These are phyloP conservation scores for Eriosoma lanigerum DNA, from an alignment of 1,140 invertebrate genomes.

Conservation along the genomic window DNA sequence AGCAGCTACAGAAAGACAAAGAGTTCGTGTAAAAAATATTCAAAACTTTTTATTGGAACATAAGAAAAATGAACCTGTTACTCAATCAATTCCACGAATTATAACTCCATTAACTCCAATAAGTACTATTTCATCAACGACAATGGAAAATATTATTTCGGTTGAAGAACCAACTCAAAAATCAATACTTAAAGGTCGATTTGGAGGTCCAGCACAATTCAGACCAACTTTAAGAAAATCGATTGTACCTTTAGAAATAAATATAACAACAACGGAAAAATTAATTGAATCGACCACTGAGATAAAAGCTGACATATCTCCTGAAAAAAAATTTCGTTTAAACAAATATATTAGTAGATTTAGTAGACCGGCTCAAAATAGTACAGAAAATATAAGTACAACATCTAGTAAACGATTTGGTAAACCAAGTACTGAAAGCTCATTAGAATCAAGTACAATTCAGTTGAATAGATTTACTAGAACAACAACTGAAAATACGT, in stretches of 20 bases:
- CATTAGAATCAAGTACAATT: neutral
- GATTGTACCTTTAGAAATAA: neutral
- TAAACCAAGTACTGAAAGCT: neutral
- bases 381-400: conserved; percentile 5
- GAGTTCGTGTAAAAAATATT: conserved; percentile 54
- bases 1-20: conserved; percentile 55
- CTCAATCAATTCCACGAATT: neutral
- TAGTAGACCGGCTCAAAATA: neutral
- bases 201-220: neutral
- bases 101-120: neutral
- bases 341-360: conserved; percentile 30
- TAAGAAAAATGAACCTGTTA: conserved; percentile 25
- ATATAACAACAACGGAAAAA: neutral
- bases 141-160: neutral
- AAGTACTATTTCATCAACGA: neutral
- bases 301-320: neutral
- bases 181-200: conserved; percentile 37
- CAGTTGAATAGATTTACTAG: neutral
- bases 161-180: conserved; percentile 2
- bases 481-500: neutral
- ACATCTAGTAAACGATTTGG: neutral
- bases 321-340: conserved; percentile 17
- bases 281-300: neutral
- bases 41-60: conserved; percentile 54
- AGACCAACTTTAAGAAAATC: conserved; percentile 26